Evolutionary conservation across 2,888 invertebrate species (phyloP).

Genomic region (Eurytoma adleriae): DNA sequence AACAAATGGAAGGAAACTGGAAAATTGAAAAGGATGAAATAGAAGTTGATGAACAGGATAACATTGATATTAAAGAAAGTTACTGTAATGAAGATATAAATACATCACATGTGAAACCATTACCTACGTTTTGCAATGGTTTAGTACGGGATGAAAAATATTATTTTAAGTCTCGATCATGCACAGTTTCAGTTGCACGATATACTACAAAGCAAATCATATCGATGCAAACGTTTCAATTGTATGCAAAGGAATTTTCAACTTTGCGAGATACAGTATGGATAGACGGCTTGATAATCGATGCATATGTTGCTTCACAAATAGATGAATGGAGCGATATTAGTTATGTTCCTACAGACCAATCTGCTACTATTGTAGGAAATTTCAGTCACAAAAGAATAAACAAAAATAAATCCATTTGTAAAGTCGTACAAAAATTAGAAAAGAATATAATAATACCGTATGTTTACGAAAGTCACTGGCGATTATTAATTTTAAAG

Average conservation of each 20-base stretch:
- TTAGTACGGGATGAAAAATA: constrained; percentile 19
- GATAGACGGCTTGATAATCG: background rate
- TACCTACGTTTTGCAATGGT: constrained; percentile 3
- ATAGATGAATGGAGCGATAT: constrained; percentile 12
- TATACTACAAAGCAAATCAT: constrained; percentile 16
- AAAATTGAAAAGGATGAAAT: background rate
- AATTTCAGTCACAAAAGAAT: background rate
- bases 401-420: background rate
- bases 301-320: background rate
- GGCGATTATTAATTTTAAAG: constrained; percentile 10
- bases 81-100: background rate
- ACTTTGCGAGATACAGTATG: background rate
- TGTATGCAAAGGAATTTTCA: constrained; percentile 17
- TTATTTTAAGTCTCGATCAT: constrained; percentile 41
- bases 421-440: background rate
- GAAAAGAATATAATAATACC: constrained; percentile 11
- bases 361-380: background rate
- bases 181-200: constrained; percentile 23
- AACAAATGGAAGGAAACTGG: background rate
- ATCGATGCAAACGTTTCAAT: background rate
- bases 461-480: constrained; percentile 1
- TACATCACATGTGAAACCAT: no score
- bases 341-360: constrained; percentile 13
- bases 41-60: background rate
- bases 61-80: background rate